Evolutionary conservation across 2,113 vertebrate genomes (phyloP).

Genomic region (Actinemys pallida): DNA sequence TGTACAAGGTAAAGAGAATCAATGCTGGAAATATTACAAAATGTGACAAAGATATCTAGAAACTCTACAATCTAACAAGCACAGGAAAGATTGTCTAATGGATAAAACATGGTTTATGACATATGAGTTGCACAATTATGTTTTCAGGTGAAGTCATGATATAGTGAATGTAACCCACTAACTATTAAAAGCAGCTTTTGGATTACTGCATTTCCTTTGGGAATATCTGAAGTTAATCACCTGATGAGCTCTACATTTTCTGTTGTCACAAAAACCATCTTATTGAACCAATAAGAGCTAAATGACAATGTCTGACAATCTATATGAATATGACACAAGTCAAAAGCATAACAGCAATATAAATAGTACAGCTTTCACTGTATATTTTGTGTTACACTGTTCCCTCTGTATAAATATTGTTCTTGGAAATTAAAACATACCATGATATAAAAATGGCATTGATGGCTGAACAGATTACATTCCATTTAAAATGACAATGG

Average conservation of each 20-base stretch:
- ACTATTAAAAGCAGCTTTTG: conserved; percentile 59
- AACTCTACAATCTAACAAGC: conserved; percentile 50
- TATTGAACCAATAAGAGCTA: not conserved
- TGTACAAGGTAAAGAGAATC: conserved; percentile 51
- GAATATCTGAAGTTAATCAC: conserved; percentile 32
- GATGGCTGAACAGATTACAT: conserved; percentile 48
- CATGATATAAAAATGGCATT: conserved; percentile 65
- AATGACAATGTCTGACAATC: not conserved
- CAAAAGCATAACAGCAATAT: conserved; percentile 42
- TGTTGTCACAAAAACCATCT: not conserved
- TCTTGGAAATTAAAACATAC: conserved; percentile 67
- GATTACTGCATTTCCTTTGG: conserved; percentile 31
- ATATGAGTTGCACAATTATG: conserved; percentile 38
- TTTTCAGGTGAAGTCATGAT: conserved; percentile 30
- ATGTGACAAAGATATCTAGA: conserved; percentile 32
- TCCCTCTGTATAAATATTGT: conserved; percentile 34
- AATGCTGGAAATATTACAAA: conserved; percentile 2
- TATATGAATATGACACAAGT: conserved; percentile 49
- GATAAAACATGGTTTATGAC: not conserved
- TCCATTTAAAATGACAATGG: conserved; percentile 18
- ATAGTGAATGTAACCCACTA: conserved; percentile 20
- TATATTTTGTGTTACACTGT: conserved; percentile 37
- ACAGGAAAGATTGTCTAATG: conserved; percentile 46
- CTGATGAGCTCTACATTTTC: not conserved
- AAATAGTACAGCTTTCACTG: conserved; percentile 34